phyloP scores from a whole-genome alignment of 1,140 invertebrate genomes.

The Panagrolaimus sp. region DNA sequence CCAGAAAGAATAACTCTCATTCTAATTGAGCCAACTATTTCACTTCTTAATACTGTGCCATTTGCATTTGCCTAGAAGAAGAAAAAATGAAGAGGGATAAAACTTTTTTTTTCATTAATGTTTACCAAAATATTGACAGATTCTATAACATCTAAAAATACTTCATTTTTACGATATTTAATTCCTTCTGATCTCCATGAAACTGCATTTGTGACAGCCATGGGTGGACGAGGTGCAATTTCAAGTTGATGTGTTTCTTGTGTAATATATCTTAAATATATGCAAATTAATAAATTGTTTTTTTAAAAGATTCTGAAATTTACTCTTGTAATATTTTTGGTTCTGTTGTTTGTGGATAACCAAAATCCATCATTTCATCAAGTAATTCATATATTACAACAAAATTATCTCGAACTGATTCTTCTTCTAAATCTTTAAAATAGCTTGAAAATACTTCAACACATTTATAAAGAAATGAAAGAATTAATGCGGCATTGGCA shows the following conservation, averaged over 20 bases:
- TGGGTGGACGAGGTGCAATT: slow-evolving; percentile 82
- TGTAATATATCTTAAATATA: slow-evolving; percentile 71
- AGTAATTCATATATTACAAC: slow-evolving; percentile 96
- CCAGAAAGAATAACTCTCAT: slow-evolving; percentile 98
- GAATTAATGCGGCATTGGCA: slow-evolving; percentile 91
- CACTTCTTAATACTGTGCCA: slow-evolving; percentile 92
- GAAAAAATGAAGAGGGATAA: not conserved
- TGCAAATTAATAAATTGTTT: no score
- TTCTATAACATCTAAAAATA: slow-evolving; percentile 98
- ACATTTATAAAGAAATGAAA: slow-evolving; percentile 94
- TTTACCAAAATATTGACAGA: slow-evolving; percentile 85
- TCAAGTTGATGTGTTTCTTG: slow-evolving; percentile 99
- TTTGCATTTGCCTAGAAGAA: slow-evolving; percentile 78
- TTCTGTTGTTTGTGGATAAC: slow-evolving; percentile 73
- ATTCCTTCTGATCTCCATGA: slow-evolving; percentile 98
- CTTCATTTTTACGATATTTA: slow-evolving; percentile 99
- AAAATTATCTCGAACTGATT: slow-evolving; percentile 98
- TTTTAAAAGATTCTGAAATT: no score
- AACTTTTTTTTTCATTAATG: slow-evolving; percentile 18
- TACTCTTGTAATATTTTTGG: slow-evolving; percentile 92
- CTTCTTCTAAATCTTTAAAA: slow-evolving; percentile 98
- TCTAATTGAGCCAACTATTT: slow-evolving; percentile 98
- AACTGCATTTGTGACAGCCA: slow-evolving; percentile 95
- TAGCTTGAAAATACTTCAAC: slow-evolving; percentile 94
- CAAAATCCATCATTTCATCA: slow-evolving; percentile 96